These are phyloP conservation scores for Chamaea fasciata DNA, from an alignment of 2,113 vertebrate genomes.

Conservation along the genomic window DNA sequence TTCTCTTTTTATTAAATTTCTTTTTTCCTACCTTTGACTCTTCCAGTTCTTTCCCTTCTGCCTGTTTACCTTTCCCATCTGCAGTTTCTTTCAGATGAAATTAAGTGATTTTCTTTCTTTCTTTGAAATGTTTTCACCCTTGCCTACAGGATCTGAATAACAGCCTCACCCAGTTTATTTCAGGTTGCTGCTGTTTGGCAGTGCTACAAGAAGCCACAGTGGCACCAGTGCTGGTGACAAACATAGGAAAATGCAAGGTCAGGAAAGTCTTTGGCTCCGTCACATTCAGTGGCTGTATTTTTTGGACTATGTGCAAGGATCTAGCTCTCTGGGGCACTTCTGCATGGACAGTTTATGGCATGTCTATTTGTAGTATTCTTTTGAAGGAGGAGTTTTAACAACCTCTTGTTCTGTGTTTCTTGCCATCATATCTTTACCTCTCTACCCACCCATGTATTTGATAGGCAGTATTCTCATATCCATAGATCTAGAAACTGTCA, in stretches of 20 bases:
- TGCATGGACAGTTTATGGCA: neutral
- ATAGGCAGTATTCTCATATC: neutral
- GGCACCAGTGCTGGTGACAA: neutral
- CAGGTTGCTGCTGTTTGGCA: conserved; percentile 8
- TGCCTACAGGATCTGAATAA: neutral
- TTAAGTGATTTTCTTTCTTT: neutral
- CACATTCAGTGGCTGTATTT: neutral
- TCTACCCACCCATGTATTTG: neutral
- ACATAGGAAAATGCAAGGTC: neutral
- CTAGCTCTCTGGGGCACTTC: neutral
- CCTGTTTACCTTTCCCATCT: neutral
- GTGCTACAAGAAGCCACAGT: neutral
- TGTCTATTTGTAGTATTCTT: neutral
- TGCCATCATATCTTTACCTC: neutral
- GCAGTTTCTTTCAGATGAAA: neutral
- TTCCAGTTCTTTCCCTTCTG: neutral
- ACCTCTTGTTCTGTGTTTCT: neutral
- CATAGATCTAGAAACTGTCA: neutral
- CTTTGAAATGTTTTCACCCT: neutral
- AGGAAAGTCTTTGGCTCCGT: neutral
- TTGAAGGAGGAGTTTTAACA: neutral
- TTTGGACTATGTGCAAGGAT: neutral
- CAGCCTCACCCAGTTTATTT: conserved; percentile 17
- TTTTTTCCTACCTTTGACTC: neutral
- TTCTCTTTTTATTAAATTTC: neutral